Base-by-base conservation (phyloP, 2,113 vertebrate genomes). In the Phylloscopus whistleri region DNA sequence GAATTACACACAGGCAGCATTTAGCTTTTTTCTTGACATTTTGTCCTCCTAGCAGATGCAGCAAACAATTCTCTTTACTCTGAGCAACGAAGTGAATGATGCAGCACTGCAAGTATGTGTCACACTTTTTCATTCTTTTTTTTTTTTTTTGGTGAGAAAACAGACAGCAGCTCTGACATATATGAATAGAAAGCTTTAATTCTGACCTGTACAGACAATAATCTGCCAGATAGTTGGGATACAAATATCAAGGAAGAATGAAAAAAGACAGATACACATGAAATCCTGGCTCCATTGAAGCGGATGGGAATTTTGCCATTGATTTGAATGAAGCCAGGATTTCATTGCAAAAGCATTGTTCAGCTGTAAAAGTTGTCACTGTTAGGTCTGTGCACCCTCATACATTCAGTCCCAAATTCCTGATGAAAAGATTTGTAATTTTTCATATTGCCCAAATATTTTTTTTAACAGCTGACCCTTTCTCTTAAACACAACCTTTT, bases 381-480 rank as follows among this genome's bases (percentile, higher is more conserved):
- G 84, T 52, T 56, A 84, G 87, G 80, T 30, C 86, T 96, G 76
- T 35, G 69, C 66, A 91, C 86, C 52, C 80, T 94, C 85, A 56
- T 37, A 16, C 31, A 82, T 72, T 72, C 73, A 56, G 43, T 67
- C 55, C 39, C 46, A 92, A 91, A 73, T 67, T 95, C 55, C 56
- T 72, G 90, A 87, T 73, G 88, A 92, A 96, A 95, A 53, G 31
- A 93, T 92, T 64, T 90, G 68, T 37, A 90, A 84, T 96, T 90
- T 95, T 96, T 96, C 94, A 76, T 92, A 68, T 84, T 83, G 66
- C 46, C 62, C 73, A 94, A 88, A 92, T 88, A 84, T 81, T 94
- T 86, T 72, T 80, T 77, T 92, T 68, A 86, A 80, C 52, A 81
- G 87, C 33, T 84, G 85, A 78, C 76, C 56, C 72, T 77, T 91